These are phyloP conservation scores for Samia ricini DNA, from an alignment of 1,140 invertebrate species.

Conservation along the genomic window DNA sequence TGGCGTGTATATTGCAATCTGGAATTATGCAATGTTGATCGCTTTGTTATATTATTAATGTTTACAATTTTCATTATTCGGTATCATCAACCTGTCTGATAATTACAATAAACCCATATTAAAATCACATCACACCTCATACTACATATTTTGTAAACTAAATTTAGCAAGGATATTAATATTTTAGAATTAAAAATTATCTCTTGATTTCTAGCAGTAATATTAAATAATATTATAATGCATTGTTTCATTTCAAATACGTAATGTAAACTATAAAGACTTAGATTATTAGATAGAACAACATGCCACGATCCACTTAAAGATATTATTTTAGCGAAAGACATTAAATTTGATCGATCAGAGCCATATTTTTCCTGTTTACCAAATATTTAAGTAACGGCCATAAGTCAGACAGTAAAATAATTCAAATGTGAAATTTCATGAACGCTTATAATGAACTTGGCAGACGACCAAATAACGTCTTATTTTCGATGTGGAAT, in stretches of 20 bases:
- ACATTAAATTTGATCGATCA: slow-evolving; percentile 76
- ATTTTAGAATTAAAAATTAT: background rate
- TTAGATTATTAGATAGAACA: slow-evolving; percentile 20
- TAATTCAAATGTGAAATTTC: slow-evolving; percentile 78
- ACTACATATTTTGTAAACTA: no score
- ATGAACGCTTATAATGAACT: slow-evolving; percentile 77
- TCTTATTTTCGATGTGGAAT: slow-evolving; percentile 78
- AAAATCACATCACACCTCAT: no score
- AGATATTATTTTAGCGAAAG: slow-evolving; percentile 58
- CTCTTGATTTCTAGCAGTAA: background rate
- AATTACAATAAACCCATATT: background rate
- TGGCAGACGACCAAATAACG: slow-evolving; percentile 75
- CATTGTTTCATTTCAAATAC: background rate
- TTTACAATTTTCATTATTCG: slow-evolving; percentile 6
- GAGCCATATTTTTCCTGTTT: slow-evolving; percentile 76
- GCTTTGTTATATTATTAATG: slow-evolving; percentile 41
- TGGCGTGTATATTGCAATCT: slow-evolving; percentile 60
- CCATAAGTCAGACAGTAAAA: slow-evolving; percentile 77
- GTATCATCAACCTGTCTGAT: slow-evolving; percentile 3
- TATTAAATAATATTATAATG: background rate
- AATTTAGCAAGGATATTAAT: no score
- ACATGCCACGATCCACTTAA: slow-evolving; percentile 57
- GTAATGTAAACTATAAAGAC: background rate
- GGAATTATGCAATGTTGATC: slow-evolving; percentile 62
- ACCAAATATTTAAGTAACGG: slow-evolving; percentile 78